Base-by-base conservation (phyloP, 2,113 vertebrate genomes). In the Tragelaphus scriptus region DNA sequence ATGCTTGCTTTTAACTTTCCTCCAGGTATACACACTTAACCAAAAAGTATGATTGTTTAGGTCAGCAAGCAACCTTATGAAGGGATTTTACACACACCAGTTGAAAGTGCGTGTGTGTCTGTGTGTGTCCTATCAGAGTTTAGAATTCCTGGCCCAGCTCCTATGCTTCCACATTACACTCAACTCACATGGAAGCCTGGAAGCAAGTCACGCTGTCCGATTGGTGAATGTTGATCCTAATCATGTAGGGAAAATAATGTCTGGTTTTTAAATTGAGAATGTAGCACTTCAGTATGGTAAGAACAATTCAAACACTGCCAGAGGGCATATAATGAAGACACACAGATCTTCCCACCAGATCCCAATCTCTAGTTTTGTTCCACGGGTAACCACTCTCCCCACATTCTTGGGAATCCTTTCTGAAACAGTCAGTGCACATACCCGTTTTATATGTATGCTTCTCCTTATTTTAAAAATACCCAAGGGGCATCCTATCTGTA, bases 41-140 rank as follows among this genome's bases (percentile, higher is more conserved):
- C 32, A 5, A 25, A 87, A 63, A 56, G 25, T n/a, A 17, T 80
- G 36, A n/a, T 25, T 77, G n/a, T 49, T 88, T 55, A 68, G 53
- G 12, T 58, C 13, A 92, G 63, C 51, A 89, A 93, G 44, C 61
- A 88, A 15, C 44, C 26, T 88, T 65, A 44, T 40, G 8, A 30
- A 61, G 44, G 53, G n/a, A 85, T 93, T 96, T 81, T 95, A 32
- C 49, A 92, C 71, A 91, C 53, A 90, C 26, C 26, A 21, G 36
- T 75, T 44, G n/a, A 63, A 32, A 21, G 40, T 32, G 36, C 84
- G 6, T 40, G 16, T 59, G 4, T 65, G 40, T 44, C 4, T 51
- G 85, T 47, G 19, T 63, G 3, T 59, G 44, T 63, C 12, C 58
- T 32, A 2, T 58, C 26, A 32, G 26, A 58, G n/a, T 8, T 36